Evolutionary conservation across 2,797 vertebrate species (phyloP).

Genomic region (Syngnathus acus): DNA sequence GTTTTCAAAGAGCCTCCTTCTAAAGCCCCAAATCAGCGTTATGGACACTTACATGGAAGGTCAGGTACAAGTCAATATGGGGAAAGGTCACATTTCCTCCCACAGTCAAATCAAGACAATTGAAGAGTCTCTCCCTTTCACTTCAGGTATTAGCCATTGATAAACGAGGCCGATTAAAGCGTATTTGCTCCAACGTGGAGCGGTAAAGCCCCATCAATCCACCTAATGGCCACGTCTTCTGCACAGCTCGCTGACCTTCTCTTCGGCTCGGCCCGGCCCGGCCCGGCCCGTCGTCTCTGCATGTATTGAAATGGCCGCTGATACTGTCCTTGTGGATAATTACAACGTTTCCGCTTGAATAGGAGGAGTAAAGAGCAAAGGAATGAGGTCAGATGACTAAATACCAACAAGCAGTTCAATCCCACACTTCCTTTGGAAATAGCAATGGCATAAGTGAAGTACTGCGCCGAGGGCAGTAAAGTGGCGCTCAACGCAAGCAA

Average conservation of each 20-base stretch:
- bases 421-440: background rate
- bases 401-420: background rate
- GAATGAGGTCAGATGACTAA: constrained; percentile 8
- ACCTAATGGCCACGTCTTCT: constrained; percentile 43
- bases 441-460: background rate
- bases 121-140: constrained; percentile 20
- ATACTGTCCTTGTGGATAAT: constrained; percentile 44
- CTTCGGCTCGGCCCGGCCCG: background rate
- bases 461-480: constrained; percentile 2
- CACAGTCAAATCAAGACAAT: constrained; percentile 20
- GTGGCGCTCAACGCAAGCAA: constrained; percentile 12
- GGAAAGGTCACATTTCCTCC: constrained; percentile 10
- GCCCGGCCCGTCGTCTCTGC: constrained; percentile 1
- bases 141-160: constrained; percentile 38
- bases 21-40: background rate
- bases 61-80: constrained; percentile 5
- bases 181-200: constrained; percentile 43
- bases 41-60: constrained; percentile 1
- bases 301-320: constrained; percentile 45
- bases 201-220: constrained; percentile 60
- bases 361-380: constrained; percentile 35
- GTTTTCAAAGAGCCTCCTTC: background rate
- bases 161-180: constrained; percentile 55
- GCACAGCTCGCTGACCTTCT: constrained; percentile 23
- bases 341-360: constrained; percentile 40